phyloP scores from a whole-genome alignment of 64 coral and sea anemone genomes.

The Actinia equina region DNA sequence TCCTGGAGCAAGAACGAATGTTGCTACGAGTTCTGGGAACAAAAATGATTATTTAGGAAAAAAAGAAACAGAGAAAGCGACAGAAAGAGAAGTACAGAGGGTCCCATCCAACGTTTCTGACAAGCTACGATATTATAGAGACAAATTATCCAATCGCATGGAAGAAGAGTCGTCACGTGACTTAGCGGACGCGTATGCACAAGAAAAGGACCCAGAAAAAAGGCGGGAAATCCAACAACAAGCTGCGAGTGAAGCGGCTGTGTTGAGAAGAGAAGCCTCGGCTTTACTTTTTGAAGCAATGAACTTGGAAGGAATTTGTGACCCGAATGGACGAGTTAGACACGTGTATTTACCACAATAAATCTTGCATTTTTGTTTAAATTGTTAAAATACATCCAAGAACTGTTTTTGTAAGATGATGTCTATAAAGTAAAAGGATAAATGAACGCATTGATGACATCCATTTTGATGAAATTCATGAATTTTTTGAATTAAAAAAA shows the following conservation, averaged over 20 bases:
- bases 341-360: constrained; percentile 73
- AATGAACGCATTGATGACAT: too few species aligned
- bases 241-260: constrained; percentile 61
- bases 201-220: constrained; percentile 28
- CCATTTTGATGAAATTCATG: too few species aligned
- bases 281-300: constrained; percentile 64
- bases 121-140: constrained; percentile 50
- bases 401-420: neutral
- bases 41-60: too few species aligned
- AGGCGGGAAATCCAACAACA: constrained; percentile 44
- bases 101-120: constrained; percentile 7
- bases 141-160: neutral
- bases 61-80: neutral
- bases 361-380: neutral
- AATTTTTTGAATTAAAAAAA: too few species aligned
- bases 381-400: neutral
- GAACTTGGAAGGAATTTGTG: constrained; percentile 76
- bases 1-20: constrained; percentile 28
- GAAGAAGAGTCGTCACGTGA: constrained; percentile 37
- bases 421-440: too few species aligned
- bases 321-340: constrained; percentile 74
- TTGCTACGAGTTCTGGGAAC: neutral
- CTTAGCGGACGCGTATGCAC: constrained; percentile 49
- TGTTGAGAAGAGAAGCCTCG: constrained; percentile 75
- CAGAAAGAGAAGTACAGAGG: neutral